Base-by-base conservation (phyloP, 1,140 invertebrate species). In the Meloidogyne chitwoodi region DNA sequence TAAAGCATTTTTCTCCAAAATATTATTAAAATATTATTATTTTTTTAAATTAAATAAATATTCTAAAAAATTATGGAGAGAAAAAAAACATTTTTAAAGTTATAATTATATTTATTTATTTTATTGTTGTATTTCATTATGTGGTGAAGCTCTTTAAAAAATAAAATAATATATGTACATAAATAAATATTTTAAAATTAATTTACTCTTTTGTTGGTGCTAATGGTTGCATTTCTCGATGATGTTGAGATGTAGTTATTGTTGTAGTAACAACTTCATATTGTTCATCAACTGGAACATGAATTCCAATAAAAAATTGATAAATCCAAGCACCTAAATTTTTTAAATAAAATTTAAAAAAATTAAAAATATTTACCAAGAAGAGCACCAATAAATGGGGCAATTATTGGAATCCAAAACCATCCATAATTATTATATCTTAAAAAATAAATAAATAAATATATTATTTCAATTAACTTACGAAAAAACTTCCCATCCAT, bases 401-500 rank as follows among this genome's bases (percentile, higher is more conserved):
- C 81, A 68, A 82, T 44, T 56, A 82, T 77, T 24, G 81, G 81
- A 34, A 84, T 68, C 90, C 90, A 91, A 84, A 90, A 91, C 83
- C 89, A 81, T n/a, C 81, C 38, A 69, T 65, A 80, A 44, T 81
- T 64, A 41, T 77, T 79, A 62, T 79, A 79, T 4, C 61, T 79
- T 16, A 83, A 80, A 31, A 63, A 31, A 87, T 83, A 62, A 87
- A 84, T 16, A 44, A 31, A 8, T 89, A 89, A 88, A 90, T 91
- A 8, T 88, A 88, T 10, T 88, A 88, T 12, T 90, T 76, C 2
- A 87, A 76, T 0, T 89, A 31, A 48, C 65, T 80, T 79, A 89
- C 88, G 75, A 88, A 80, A 91, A 91, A 5, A 88, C 84, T 67
- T 88, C 85, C 16, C 65, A 31, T 5, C 90, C 90, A 89, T 90